A percentile compares a stretch with the other conserved stretches of the same genome.
phyloP scores from a whole-genome alignment of 2,888 invertebrate genomes.

The Lithophane leautieri region DNA sequence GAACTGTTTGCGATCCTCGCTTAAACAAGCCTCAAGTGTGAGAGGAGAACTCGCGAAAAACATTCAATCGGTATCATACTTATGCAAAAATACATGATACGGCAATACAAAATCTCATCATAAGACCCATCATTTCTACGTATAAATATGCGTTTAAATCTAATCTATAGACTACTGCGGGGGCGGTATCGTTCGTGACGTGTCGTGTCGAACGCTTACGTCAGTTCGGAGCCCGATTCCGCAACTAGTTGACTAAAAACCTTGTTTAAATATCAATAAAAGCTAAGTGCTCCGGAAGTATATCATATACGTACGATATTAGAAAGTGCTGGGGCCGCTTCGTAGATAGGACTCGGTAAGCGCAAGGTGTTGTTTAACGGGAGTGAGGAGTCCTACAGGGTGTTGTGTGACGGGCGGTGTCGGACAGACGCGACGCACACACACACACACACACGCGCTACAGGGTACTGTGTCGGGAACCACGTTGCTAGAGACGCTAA shows the following conservation, averaged over 20 bases:
- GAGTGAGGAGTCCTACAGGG: background rate
- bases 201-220: background rate
- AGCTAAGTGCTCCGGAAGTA: slow-evolving; percentile 78
- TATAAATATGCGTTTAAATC: slow-evolving; percentile 77
- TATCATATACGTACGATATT: slow-evolving; percentile 66
- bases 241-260: slow-evolving; percentile 73
- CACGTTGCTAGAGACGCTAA: background rate
- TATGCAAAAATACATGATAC: slow-evolving; percentile 82
- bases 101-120: slow-evolving; percentile 84
- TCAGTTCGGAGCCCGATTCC: slow-evolving; percentile 56
- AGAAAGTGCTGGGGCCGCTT: slow-evolving; percentile 56
- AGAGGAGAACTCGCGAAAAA: slow-evolving; percentile 41
- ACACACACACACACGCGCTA: background rate
- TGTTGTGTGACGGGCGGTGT: slow-evolving; percentile 1
- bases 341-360: slow-evolving; percentile 16
- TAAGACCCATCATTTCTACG: slow-evolving; percentile 76
- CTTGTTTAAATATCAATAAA: slow-evolving; percentile 74
- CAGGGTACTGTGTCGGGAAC: background rate
- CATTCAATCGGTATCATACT: slow-evolving; percentile 69
- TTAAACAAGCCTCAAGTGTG: slow-evolving; percentile 35
- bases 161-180: slow-evolving; percentile 74
- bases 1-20: slow-evolving; percentile 45
- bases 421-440: background rate
- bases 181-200: slow-evolving; percentile 54
- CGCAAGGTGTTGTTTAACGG: background rate